Evolutionary conservation across 2,797 vertebrate species (phyloP), one percentile per base, ranked within the genome.

Genomic region (Gastrophryne carolinensis): DNA sequence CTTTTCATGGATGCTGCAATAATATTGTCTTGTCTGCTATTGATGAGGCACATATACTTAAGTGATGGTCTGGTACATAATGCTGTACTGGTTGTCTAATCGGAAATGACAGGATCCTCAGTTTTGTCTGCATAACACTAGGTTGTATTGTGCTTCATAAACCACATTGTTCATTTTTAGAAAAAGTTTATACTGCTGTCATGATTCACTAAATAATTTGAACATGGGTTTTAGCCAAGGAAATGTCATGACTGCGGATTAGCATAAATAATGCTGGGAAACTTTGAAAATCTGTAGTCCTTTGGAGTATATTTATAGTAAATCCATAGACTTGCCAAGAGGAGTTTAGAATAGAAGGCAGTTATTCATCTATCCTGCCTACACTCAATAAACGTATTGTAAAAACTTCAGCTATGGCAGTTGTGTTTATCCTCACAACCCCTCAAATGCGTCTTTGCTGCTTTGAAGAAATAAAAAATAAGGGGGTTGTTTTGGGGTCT

Each of bases 161-260:
- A 2, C 5, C 24, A 27, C 6, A 26, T 13, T 66, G 19, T 52
- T 26, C 32, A 8, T 19, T 4, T 35, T 24, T 50, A 12, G 44
- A 30, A 24, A 50, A 66, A 17, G 44, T 47, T n/a, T n/a, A 19
- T 47, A 21, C 29, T 53, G 49, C 35, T 37, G n/a, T 34, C 63
- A 13, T 63, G 65, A 70, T 47, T 64, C 74, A 77, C 13, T 19
- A 32, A 52, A n/a, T 35, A 15, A 50, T 54, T 69, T 56, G 49
- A 63, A 49, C 63, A 12, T 17, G 11, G n/a, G n/a, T n/a, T n/a
- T 47, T 32, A 57, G 35, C 60, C 67, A 77, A 65, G 57, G 13
- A 49, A 29, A 64, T 64, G 39, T 71, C 50, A 77, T 29, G 57
- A 15, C 29, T 64, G 49, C 58, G 17, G 50, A 77, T 62, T 44